Base-by-base conservation (phyloP, 1,140 invertebrate species). In the Temnothorax longispinosus region DNA sequence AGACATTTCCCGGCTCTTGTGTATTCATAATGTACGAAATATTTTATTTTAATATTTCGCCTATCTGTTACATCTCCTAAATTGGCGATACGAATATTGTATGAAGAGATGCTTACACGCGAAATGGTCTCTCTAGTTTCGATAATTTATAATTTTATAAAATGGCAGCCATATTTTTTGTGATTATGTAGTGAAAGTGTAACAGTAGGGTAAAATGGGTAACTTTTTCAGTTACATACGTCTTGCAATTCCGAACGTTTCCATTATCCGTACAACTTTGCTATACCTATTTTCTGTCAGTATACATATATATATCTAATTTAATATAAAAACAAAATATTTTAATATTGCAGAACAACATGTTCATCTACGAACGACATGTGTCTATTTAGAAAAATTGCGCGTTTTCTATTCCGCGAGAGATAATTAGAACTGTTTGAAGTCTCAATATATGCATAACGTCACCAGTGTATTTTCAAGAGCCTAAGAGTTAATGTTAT, bases 161-260 rank as follows among this genome's bases (percentile, higher is more conserved):
- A 84, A 84, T 84, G 80, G 80, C 80, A 84, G 80, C 80, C 80
- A 82, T 74, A 84, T 41, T 60, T 74, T 84, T 82, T 58, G 52
- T 74, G 80, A 84, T 84, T 84, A 60, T 78, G 27, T 75, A 58
- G 58, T 74, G 52, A 72, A 13, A 58, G 38, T 81, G n/a, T 74
- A 82, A 54, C 21, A 50, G 35, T 35, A 67, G 27, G 80, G 50
- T 50, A 75, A 75, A 60, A 60, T 74, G 80, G 44, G 41, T 58
- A 38, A 62, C 58, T 72, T 75, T 35, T 47, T 21, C 54, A 84
- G 27, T 84, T 41, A 50, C 21, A 3, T 58, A 72, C 11, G 10
- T 50, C 13, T 82, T 74, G 11, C 54, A 60, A 38, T 60, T 84
- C 18, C 54, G 32, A 84, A 56, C 32, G 1, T 84, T 32, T 47